A percentile compares a stretch with the other conserved stretches of the same genome.
Conservation (phyloP, 1,140 invertebrate genomes). For the Mactra quadrangularis region DNA sequence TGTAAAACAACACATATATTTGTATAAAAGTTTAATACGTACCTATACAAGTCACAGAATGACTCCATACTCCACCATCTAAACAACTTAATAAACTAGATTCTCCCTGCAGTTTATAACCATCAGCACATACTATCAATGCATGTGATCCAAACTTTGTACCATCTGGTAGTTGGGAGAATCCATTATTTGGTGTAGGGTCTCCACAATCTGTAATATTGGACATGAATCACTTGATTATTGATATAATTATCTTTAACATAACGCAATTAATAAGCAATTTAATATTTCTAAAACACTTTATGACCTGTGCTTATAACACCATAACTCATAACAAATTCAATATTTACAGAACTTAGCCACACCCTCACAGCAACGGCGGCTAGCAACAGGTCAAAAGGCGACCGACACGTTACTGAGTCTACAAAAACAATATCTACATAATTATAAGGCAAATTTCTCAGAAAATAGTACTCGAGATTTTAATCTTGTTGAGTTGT, state of each 20-base stretch:
- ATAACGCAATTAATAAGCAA: background rate
- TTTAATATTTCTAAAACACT: background rate
- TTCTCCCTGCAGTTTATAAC: conserved; percentile 11
- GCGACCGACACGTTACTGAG: no score
- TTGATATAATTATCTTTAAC: background rate
- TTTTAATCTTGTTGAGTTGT: no score
- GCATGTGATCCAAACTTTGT: conserved; percentile 22
- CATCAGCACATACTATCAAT: background rate
- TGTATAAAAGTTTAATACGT: no score
- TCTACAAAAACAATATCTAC: no score
- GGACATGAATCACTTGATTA: background rate
- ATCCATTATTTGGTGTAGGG: conserved; percentile 21
- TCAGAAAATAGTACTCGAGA: no score
- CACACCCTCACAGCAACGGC: no score
- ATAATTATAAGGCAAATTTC: no score
- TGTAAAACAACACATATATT: no score
- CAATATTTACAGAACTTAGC: no score
- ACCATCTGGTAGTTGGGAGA: conserved; percentile 9
- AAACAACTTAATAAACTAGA: conserved; percentile 13
- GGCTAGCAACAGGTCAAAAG: no score
- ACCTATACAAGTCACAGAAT: conserved; percentile 6
- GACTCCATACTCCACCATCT: conserved; percentile 33
- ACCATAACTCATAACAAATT: no score
- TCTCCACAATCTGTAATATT: conserved; percentile 24
- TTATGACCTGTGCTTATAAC: no score